phyloP scores from a whole-genome alignment of 1,140 invertebrate genomes.

The Drosophila quadrilineata region DNA sequence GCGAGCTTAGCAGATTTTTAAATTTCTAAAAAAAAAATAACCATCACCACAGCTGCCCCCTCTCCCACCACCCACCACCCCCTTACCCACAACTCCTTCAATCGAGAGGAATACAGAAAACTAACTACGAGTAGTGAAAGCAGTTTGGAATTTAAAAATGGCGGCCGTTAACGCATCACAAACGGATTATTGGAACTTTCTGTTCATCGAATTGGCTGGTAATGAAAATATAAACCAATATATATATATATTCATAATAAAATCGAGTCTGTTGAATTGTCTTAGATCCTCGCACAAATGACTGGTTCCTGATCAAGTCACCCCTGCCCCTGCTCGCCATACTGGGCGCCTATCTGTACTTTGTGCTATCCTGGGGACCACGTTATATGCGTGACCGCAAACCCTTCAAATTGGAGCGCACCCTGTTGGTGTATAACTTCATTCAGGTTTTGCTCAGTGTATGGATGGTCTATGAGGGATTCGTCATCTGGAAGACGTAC shows the following conservation, averaged over 20 bases:
- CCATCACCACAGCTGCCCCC: background rate
- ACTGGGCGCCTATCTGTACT: slow-evolving; percentile 87
- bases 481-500: slow-evolving; percentile 85
- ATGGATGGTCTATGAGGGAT: slow-evolving; percentile 89
- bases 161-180: slow-evolving; percentile 81
- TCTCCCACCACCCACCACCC: background rate
- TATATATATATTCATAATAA: no score
- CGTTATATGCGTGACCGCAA: slow-evolving; percentile 90
- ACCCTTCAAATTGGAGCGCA: slow-evolving; percentile 89
- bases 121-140: slow-evolving; percentile 11
- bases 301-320: slow-evolving; percentile 91
- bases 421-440: slow-evolving; percentile 91
- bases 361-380: slow-evolving; percentile 89
- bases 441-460: slow-evolving; percentile 88
- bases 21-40: slow-evolving; percentile 29
- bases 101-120: no score
- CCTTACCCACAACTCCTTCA: slow-evolving; percentile 9
- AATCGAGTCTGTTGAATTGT: no score
- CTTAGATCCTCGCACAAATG: slow-evolving; percentile 90
- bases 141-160: slow-evolving; percentile 62
- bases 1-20: slow-evolving; percentile 75
- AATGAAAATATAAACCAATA: slow-evolving; percentile 52
- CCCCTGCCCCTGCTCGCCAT: slow-evolving; percentile 88
- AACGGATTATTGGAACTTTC: slow-evolving; percentile 82
- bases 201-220: slow-evolving; percentile 84